These are phyloP conservation scores for Thyatira batis DNA, from an alignment of 2,888 invertebrate genomes.

Conservation along the genomic window DNA sequence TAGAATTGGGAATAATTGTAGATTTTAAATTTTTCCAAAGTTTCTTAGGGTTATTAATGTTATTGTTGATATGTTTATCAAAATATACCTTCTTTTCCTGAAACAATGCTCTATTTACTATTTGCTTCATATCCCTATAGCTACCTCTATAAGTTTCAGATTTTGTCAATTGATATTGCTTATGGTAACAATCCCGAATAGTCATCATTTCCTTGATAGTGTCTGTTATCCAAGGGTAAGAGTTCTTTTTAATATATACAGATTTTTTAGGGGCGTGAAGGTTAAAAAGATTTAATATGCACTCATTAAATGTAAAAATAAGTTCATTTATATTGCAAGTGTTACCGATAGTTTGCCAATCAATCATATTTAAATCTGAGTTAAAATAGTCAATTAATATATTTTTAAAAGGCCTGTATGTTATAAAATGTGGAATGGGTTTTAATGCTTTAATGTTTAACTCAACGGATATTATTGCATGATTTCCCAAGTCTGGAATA, in stretches of 20 bases:
- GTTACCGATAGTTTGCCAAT: background rate
- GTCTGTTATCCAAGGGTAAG: slow-evolving; percentile 10
- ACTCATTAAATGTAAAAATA: background rate
- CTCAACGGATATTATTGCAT: slow-evolving; percentile 10
- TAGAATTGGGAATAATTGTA: background rate
- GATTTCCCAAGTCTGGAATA: slow-evolving; percentile 4
- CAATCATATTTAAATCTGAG: background rate
- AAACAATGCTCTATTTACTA: background rate
- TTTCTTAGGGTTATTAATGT: slow-evolving; percentile 6
- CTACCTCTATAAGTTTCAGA: background rate
- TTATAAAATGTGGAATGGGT: background rate
- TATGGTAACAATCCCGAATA: background rate
- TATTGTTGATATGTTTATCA: slow-evolving; percentile 9
- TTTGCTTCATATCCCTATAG: background rate
- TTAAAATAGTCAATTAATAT: background rate
- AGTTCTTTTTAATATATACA: background rate
- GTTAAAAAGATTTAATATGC: background rate
- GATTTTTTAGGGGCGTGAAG: slow-evolving; percentile 9
- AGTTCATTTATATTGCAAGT: background rate
- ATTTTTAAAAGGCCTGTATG: background rate
- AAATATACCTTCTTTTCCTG: slow-evolving; percentile 12
- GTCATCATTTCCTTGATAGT: background rate
- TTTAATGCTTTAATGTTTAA: background rate
- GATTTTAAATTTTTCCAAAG: slow-evolving; percentile 17
- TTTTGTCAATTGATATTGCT: background rate